Evolutionary conservation across 2,888 invertebrate genomes (phyloP).

Genomic region (Odontothrips loti): DNA sequence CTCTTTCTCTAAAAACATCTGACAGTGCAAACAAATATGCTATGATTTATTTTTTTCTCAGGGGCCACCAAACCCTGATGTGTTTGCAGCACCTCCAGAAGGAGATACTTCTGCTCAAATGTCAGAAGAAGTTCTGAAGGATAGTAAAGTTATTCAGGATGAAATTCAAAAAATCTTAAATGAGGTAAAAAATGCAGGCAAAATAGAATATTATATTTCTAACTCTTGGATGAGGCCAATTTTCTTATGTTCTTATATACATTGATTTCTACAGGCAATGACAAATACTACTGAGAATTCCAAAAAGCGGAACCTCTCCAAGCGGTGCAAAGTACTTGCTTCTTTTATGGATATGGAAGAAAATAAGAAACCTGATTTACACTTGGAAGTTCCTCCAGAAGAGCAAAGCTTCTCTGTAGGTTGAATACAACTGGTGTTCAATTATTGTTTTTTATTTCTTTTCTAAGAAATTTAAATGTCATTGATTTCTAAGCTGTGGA

Average conservation of each 20-base stretch:
- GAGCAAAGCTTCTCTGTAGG: constrained; percentile 62
- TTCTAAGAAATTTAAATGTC: constrained; percentile 6
- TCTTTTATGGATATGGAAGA: constrained; percentile 73
- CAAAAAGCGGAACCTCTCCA: constrained; percentile 60
- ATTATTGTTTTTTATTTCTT: constrained; percentile 35
- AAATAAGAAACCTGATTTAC: constrained; percentile 55
- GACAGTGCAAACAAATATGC: no score
- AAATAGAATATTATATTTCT: constrained; percentile 36
- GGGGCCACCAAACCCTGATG: constrained; percentile 73
- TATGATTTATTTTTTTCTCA: constrained; percentile 41
- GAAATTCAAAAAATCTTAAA: constrained; percentile 65
- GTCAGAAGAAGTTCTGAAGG: constrained; percentile 58
- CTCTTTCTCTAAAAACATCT: constrained; percentile 27
- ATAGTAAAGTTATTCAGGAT: constrained; percentile 58
- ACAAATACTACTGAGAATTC: constrained; percentile 54
- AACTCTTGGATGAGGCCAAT: constrained; percentile 42
- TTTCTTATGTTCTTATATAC: constrained; percentile 10
- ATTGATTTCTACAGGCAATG: constrained; percentile 44
- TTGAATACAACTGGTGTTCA: constrained; percentile 38
- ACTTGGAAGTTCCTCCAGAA: constrained; percentile 57
- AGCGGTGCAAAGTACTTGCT: constrained; percentile 67
- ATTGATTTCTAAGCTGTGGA: constrained; percentile 17
- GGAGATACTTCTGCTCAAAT: constrained; percentile 43
- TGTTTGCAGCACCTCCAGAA: constrained; percentile 56
- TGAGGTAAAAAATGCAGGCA: constrained; percentile 51